These are phyloP conservation scores for Megalops cyprinoides DNA, from an alignment of 2,797 vertebrate species.

Conservation along the genomic window DNA sequence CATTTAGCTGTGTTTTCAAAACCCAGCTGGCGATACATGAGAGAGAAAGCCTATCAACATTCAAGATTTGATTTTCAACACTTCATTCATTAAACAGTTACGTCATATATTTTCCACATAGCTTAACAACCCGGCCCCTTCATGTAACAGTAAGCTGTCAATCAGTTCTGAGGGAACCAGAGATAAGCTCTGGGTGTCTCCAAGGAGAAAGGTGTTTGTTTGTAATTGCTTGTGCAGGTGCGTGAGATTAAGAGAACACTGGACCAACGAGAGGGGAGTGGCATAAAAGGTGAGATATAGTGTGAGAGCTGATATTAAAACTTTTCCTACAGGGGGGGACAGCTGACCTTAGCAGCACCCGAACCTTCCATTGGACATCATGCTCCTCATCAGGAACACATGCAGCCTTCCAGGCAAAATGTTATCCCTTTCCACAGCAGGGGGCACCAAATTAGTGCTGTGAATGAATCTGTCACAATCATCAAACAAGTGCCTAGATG, in stretches of 20 bases:
- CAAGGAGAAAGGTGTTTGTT: neutral
- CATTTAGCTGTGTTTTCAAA: neutral
- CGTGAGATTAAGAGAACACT: neutral
- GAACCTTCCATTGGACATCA: slow-evolving; percentile 8
- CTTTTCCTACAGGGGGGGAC: neutral
- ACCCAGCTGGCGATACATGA: neutral
- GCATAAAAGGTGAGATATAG: neutral
- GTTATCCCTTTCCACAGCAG: neutral
- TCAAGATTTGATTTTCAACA: neutral
- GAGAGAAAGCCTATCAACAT: neutral
- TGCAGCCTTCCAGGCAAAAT: neutral
- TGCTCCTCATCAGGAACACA: neutral
- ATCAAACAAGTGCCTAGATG: no score
- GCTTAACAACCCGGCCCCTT: neutral
- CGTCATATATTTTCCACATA: slow-evolving; percentile 1
- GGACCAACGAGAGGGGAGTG: neutral
- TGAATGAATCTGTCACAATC: no score
- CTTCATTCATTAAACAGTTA: neutral
- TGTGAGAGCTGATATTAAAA: neutral
- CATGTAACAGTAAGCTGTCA: neutral
- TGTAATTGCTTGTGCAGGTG: neutral
- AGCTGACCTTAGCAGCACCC: slow-evolving; percentile 9
- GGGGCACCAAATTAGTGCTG: no score
- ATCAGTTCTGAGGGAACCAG: neutral
- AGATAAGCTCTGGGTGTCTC: neutral